Percentiles rank a stretch among this genome's conserved stretches.
Evolutionary conservation across 2,797 vertebrate species (phyloP).

Genomic region (Periophthalmus magnuspinnatus): DNA sequence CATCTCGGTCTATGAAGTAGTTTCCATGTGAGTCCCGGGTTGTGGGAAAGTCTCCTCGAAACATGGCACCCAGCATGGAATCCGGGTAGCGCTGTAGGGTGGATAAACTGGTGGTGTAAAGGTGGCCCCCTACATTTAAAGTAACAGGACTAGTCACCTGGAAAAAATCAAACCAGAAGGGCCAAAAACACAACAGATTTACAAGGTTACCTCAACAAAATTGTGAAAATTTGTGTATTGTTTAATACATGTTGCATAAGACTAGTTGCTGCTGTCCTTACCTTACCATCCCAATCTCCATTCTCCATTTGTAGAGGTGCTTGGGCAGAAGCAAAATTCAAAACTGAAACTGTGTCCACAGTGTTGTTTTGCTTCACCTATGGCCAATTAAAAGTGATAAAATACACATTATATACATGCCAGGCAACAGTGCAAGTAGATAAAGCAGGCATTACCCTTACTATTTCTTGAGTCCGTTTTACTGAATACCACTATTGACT

Average conservation of each 20-base stretch:
- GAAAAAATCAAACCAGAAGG: conserved; percentile 5
- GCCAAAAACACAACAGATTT: background rate
- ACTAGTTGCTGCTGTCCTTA: conserved; percentile 56
- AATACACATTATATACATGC: conserved; percentile 15
- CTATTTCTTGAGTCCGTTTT: background rate
- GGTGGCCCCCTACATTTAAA: conserved; percentile 95
- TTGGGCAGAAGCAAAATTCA: conserved; percentile 59
- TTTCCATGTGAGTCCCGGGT: conserved; percentile 93
- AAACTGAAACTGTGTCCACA: conserved; percentile 21
- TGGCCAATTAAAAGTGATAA: conserved; percentile 47
- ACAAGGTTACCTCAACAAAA: background rate
- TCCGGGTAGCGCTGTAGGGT: conserved; percentile 96
- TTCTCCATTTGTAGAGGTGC: conserved; percentile 90
- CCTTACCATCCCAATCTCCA: conserved; percentile 99
- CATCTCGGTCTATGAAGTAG: conserved; percentile 98
- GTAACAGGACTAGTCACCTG: conserved; percentile 97
- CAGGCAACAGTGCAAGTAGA: background rate
- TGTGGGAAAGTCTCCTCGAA: conserved; percentile 95
- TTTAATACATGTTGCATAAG: background rate
- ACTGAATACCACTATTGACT: background rate
- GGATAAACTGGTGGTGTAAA: conserved; percentile 95
- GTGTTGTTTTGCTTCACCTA: conserved; percentile 33
- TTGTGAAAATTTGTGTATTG: no score
- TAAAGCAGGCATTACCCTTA: background rate
- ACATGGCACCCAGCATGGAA: conserved; percentile 99